phyloP scores from a whole-genome alignment of 2,888 invertebrate species.

The Sarcophaga variegata region DNA sequence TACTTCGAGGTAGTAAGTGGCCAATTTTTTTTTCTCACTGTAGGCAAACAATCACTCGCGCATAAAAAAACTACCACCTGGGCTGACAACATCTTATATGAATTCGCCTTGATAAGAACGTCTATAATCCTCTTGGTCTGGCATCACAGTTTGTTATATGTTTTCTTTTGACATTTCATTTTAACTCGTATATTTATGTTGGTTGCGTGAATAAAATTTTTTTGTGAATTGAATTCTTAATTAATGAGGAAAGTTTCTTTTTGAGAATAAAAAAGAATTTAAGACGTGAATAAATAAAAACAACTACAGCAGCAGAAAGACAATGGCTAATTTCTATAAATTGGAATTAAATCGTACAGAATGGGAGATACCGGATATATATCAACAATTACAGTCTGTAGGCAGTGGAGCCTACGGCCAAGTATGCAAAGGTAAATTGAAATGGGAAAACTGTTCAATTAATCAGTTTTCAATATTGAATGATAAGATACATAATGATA shows the following conservation, averaged over 20 bases:
- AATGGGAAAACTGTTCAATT: slow-evolving; percentile 46
- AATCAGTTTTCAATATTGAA: slow-evolving; percentile 12
- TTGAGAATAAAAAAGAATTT: slow-evolving; percentile 7
- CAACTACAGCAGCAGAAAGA: slow-evolving; percentile 7
- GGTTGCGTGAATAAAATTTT: slow-evolving; percentile 61
- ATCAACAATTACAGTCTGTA: slow-evolving; percentile 95
- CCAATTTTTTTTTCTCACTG: no score
- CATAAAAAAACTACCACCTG: no score
- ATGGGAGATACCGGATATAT: slow-evolving; percentile 97
- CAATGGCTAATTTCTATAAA: slow-evolving; percentile 90
- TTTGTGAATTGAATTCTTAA: background rate
- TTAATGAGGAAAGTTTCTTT: slow-evolving; percentile 9
- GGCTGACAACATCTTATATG: no score
- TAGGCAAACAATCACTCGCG: no score
- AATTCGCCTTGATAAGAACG: no score
- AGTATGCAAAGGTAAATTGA: slow-evolving; percentile 83
- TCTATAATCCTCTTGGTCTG: background rate
- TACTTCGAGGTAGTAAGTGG: no score
- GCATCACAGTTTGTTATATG: slow-evolving; percentile 1
- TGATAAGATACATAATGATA: slow-evolving; percentile 29
- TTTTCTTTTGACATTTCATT: slow-evolving; percentile 74
- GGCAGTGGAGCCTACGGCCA: slow-evolving; percentile 99
- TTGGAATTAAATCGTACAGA: slow-evolving; percentile 98
- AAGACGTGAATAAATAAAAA: slow-evolving; percentile 1
- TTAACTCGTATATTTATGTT: slow-evolving; percentile 64